phyloP scores from a whole-genome alignment of 2,797 vertebrate genomes.

The Labeo calbasu region DNA sequence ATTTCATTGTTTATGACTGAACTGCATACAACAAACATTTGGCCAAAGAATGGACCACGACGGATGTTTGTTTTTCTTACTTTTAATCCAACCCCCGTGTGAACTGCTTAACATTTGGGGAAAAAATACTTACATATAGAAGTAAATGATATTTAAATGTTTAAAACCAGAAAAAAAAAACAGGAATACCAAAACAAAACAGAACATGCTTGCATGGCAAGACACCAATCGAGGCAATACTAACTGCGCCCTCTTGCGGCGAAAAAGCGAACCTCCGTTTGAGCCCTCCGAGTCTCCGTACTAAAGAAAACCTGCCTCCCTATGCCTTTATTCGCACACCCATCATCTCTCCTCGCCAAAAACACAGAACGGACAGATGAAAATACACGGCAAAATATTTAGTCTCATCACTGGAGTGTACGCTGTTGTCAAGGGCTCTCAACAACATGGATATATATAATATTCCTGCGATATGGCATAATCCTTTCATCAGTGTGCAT shows the following conservation, averaged over 20 bases:
- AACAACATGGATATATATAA: conserved; percentile 50
- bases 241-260: conserved; percentile 45
- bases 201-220: too few relatives aligned
- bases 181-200: background rate
- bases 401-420: conserved; percentile 43
- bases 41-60: background rate
- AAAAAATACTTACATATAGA: background rate
- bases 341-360: conserved; percentile 61
- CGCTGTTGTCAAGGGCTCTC: conserved; percentile 23
- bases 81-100: background rate
- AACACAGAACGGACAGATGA: conserved; percentile 63
- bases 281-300: conserved; percentile 76
- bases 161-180: background rate
- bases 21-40: background rate
- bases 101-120: background rate
- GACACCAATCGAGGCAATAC: too few relatives aligned
- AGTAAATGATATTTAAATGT: background rate
- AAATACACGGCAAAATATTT: conserved; percentile 48
- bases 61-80: background rate
- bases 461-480: conserved; percentile 43
- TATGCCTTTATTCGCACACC: conserved; percentile 68
- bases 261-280: conserved; percentile 49
- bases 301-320: conserved; percentile 70
- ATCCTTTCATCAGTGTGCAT: conserved; percentile 52
- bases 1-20: background rate